Percentiles rank a stretch among this genome's conserved stretches.
These are phyloP conservation scores for Hemistola chrysoprasaria DNA, from an alignment of 2,888 invertebrate genomes.

Conservation along the genomic window DNA sequence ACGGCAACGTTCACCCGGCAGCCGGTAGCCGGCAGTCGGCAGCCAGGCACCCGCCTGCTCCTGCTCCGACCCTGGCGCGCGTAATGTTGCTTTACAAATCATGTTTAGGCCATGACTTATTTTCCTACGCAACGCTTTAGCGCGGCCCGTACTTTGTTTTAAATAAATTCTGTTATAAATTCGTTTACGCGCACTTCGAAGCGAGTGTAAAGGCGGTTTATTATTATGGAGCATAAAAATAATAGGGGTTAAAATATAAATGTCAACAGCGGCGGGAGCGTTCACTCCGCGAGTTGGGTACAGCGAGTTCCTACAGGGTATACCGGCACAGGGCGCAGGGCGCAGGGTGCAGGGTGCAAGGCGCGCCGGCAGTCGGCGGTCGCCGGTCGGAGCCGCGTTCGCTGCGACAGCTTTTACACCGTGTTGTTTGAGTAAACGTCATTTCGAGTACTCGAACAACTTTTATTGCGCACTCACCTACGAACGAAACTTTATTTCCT, in stretches of 20 bases:
- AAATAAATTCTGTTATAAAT: constrained; percentile 18
- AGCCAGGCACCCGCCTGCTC: too few relatives aligned
- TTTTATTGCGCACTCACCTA: constrained; percentile 22
- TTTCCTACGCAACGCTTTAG: constrained; percentile 26
- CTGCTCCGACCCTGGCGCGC: too few relatives aligned
- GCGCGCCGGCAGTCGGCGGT: too few relatives aligned
- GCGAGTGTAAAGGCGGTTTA: constrained; percentile 14
- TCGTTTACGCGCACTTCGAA: constrained; percentile 10
- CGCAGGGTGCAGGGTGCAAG: too few relatives aligned
- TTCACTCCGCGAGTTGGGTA: constrained; percentile 4
- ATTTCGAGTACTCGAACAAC: constrained; percentile 18
- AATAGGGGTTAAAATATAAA: constrained; percentile 14
- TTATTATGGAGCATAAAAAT: constrained; percentile 17
- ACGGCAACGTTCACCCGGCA: constrained; percentile 22
- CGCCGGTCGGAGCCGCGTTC: constrained; percentile 2
- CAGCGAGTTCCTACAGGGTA: too few relatives aligned
- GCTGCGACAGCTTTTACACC: constrained; percentile 6
- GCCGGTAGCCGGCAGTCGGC: too few relatives aligned
- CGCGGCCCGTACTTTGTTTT: constrained; percentile 16
- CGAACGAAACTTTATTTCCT: constrained; percentile 28
- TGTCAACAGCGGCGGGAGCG: too few relatives aligned
- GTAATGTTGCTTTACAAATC: constrained; percentile 31
- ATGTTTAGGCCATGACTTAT: constrained; percentile 31
- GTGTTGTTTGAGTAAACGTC: constrained; percentile 16
- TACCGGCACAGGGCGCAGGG: constrained; percentile 6